These are phyloP conservation scores for Cyrtorhinus lividipennis DNA, from an alignment of 1,140 invertebrate species.

Conservation along the genomic window DNA sequence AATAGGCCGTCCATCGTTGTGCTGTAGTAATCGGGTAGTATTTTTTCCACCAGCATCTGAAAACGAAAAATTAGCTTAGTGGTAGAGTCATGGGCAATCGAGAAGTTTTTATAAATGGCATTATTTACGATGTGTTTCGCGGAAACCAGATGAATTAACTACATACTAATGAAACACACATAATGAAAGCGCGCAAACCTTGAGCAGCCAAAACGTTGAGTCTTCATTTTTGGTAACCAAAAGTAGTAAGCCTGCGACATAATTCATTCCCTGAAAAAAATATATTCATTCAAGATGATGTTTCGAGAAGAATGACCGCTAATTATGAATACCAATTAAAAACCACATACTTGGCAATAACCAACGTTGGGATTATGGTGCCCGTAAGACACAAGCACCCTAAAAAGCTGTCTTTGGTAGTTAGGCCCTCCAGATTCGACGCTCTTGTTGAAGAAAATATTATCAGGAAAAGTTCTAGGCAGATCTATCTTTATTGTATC, in stretches of 20 bases:
- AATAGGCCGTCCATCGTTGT: constrained; percentile 74
- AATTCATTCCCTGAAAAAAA: constrained; percentile 62
- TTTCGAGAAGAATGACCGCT: no score
- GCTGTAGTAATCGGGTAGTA: constrained; percentile 77
- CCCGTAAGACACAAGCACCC: constrained; percentile 77
- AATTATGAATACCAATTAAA: no score
- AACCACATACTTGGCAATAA: constrained; percentile 80
- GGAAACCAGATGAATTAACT: background rate
- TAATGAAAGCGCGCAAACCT: constrained; percentile 32
- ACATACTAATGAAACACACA: background rate
- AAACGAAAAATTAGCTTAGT: background rate
- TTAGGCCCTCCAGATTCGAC: constrained; percentile 30
- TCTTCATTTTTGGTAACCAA: constrained; percentile 78
- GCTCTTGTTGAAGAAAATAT: constrained; percentile 73
- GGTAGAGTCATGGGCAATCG: no score
- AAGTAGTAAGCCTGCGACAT: constrained; percentile 73
- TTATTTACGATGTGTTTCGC: no score
- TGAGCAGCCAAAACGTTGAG: constrained; percentile 79
- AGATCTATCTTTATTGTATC: constrained; percentile 73
- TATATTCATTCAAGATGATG: no score
- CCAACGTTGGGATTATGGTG: constrained; percentile 72
- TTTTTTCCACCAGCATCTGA: constrained; percentile 54
- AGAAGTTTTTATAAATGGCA: no score
- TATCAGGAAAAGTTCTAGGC: constrained; percentile 83
- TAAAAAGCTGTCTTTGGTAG: constrained; percentile 59